phyloP scores from a whole-genome alignment of 1,140 invertebrate species.

The Pemphigus obesinymphae region DNA sequence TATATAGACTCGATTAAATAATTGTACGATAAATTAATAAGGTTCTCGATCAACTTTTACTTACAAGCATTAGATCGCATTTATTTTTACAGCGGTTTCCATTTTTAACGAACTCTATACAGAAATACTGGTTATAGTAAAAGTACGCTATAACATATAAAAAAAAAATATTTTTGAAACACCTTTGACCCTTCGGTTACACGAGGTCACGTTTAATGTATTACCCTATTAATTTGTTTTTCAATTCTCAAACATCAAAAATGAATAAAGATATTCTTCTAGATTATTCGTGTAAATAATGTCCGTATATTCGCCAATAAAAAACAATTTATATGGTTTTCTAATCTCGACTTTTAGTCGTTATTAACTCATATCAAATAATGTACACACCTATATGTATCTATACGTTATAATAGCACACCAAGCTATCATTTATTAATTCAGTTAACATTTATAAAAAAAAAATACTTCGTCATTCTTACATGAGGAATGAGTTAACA shows the following conservation, averaged over 20 bases:
- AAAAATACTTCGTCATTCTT: not conserved
- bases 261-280: not conserved
- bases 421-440: not conserved
- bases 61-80: not conserved
- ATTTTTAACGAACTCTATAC: conserved; percentile 11
- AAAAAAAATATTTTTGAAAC: conserved; percentile 25
- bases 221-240: conserved; percentile 3
- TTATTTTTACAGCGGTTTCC: conserved; percentile 16
- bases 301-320: not conserved
- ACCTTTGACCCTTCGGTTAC: conserved; percentile 10
- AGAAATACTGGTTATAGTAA: conserved; percentile 32
- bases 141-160: conserved; percentile 21
- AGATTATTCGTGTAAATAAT: not conserved
- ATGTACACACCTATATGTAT: not conserved
- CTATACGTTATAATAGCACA: no score
- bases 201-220: conserved; percentile 12
- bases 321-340: not conserved
- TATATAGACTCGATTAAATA: not conserved
- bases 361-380: not conserved
- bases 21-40: conserved; percentile 16
- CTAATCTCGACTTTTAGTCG: not conserved
- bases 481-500: no score
- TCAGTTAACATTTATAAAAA: not conserved
- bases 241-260: not conserved
- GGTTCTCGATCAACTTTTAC: conserved; percentile 23